Conservation (phyloP, 1,140 invertebrate species). For the Tribolium madens region DNA sequence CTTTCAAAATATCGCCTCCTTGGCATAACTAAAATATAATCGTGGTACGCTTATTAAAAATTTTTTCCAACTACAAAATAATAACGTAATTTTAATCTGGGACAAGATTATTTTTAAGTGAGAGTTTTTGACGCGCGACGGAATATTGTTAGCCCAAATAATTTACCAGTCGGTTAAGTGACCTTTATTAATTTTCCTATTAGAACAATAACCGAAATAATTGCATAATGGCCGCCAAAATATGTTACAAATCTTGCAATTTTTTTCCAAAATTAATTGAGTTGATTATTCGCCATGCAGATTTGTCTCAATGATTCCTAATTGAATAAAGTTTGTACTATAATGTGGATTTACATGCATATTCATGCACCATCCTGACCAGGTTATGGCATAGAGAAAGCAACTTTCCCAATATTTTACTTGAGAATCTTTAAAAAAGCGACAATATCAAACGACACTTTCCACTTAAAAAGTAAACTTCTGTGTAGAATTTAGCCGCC, state of each 20-base stretch:
- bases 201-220: slow-evolving; percentile 32
- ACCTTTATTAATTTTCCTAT: slow-evolving; percentile 35
- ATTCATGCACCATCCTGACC: slow-evolving; percentile 13
- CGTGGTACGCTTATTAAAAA: background rate
- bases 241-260: slow-evolving; percentile 18
- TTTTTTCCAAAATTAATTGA: slow-evolving; percentile 28
- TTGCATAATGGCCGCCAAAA: slow-evolving; percentile 23
- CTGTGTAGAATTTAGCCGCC: too few relatives aligned
- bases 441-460: slow-evolving; percentile 19
- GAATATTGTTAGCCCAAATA: slow-evolving; percentile 39
- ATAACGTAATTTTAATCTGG: slow-evolving; percentile 27
- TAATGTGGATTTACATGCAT: too few relatives aligned
- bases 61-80: slow-evolving; percentile 20
- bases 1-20: background rate
- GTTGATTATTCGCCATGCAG: background rate
- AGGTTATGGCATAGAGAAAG: slow-evolving; percentile 23
- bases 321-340: slow-evolving; percentile 15
- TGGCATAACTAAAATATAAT: background rate
- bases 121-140: slow-evolving; percentile 29
- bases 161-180: slow-evolving; percentile 35
- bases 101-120: slow-evolving; percentile 33
- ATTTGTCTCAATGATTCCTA: background rate
- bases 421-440: slow-evolving; percentile 18
- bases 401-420: slow-evolving; percentile 31
- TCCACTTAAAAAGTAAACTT: slow-evolving; percentile 6